Evolutionary conservation across 2,113 vertebrate genomes (phyloP).

Genomic region (Nibea albiflora): DNA sequence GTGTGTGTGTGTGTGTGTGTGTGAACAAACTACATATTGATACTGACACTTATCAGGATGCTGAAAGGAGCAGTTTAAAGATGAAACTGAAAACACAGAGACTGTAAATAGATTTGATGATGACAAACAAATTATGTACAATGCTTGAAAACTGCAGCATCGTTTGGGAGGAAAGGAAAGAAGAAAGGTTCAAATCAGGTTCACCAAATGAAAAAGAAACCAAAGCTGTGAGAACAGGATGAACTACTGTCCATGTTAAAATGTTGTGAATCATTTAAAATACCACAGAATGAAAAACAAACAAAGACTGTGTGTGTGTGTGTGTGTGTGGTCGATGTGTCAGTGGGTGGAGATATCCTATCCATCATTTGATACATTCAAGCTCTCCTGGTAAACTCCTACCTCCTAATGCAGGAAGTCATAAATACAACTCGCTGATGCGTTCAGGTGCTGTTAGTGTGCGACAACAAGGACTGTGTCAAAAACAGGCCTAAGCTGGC

Average conservation of each 20-base stretch:
- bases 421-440: conserved; percentile 57
- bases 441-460: conserved; percentile 36
- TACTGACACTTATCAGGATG: not conserved
- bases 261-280: not conserved
- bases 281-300: not conserved
- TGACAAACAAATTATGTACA: not conserved
- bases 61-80: not conserved
- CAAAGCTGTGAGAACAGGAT: not conserved
- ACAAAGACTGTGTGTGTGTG: conserved; percentile 8
- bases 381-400: conserved; percentile 37
- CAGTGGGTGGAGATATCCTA: conserved; percentile 15
- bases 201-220: not conserved
- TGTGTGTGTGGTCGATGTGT: conserved; percentile 20
- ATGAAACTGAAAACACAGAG: not conserved
- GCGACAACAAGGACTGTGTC: too few species aligned
- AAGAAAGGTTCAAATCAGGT: not conserved
- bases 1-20: not conserved
- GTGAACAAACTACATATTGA: not conserved
- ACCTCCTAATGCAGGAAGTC: conserved; percentile 58
- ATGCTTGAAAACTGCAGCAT: not conserved
- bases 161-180: too few species aligned
- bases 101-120: not conserved
- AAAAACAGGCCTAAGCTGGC: not conserved
- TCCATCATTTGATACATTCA: conserved; percentile 47
- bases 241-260: not conserved